Evolutionary conservation across 2,113 vertebrate genomes (phyloP).

Genomic region (Myiopsitta monachus): DNA sequence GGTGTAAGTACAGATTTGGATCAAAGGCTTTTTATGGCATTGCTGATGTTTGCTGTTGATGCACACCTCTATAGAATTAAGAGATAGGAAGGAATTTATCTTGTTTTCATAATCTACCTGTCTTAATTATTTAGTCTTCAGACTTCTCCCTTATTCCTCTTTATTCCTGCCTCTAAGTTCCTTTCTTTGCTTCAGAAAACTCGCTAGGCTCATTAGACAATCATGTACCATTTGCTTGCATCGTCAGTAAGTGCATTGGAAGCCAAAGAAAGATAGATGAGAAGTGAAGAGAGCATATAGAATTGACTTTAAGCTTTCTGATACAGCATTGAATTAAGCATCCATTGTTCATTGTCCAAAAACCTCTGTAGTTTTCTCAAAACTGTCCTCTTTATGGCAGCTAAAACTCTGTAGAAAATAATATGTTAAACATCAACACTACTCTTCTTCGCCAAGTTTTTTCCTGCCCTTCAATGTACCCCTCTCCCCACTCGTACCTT

Average conservation of each 20-base stretch:
- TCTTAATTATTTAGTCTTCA: not conserved
- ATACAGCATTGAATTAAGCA: not conserved
- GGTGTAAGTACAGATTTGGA: not conserved
- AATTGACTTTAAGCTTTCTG: not conserved
- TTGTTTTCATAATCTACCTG: not conserved
- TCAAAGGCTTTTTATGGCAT: not conserved
- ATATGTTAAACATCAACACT: not conserved
- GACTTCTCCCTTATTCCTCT: not conserved
- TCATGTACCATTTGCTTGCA: not conserved
- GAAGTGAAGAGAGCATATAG: not conserved
- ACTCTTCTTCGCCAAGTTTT: not conserved
- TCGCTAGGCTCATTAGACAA: not conserved
- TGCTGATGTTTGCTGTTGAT: not conserved
- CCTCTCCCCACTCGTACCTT: rapidly evolving
- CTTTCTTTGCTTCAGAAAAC: not conserved
- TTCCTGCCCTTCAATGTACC: not conserved
- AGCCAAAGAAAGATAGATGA: not conserved
- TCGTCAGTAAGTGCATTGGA: not conserved
- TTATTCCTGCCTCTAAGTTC: not conserved
- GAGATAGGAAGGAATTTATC: not conserved
- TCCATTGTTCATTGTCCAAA: not conserved
- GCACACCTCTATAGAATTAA: not conserved
- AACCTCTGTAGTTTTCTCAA: not conserved
- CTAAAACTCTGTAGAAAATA: not conserved
- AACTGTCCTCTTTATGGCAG: not conserved